Percentiles rank a stretch among this genome's conserved stretches.
Conservation (phyloP, 2,797 vertebrate species). For the Tarsius wallacei region DNA sequence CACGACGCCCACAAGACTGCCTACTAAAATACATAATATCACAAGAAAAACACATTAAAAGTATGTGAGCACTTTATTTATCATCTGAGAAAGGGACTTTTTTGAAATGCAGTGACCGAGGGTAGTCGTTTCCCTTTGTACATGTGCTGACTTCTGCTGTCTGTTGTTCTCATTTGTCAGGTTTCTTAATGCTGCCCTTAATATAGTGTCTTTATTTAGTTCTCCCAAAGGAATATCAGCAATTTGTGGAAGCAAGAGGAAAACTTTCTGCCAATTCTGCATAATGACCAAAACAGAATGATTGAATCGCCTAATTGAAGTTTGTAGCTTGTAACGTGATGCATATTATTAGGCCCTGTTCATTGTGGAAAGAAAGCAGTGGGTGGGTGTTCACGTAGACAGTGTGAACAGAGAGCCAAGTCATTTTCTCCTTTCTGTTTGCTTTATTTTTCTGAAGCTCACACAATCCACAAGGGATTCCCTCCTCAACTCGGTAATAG, state of each 20-base stretch:
- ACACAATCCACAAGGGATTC: constrained; percentile 41
- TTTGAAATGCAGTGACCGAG: constrained; percentile 70
- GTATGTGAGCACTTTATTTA: constrained; percentile 73
- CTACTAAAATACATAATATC: constrained; percentile 78
- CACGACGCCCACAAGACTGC: constrained; percentile 65
- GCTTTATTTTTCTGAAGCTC: constrained; percentile 64
- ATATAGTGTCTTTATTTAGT: constrained; percentile 62
- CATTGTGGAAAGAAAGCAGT: constrained; percentile 48
- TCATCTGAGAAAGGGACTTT: constrained; percentile 65
- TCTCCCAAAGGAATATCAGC: constrained; percentile 74
- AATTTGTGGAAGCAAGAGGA: constrained; percentile 77
- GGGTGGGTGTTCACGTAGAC: neutral
- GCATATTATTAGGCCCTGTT: constrained; percentile 46
- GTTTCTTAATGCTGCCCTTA: constrained; percentile 68
- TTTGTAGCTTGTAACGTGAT: constrained; percentile 49
- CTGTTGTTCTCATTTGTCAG: constrained; percentile 75
- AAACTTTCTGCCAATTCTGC: constrained; percentile 81
- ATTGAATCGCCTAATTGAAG: constrained; percentile 78
- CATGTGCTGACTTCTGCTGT: constrained; percentile 72
- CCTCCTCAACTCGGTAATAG: constrained; percentile 48
- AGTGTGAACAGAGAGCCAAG: constrained; percentile 33
- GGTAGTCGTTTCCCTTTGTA: constrained; percentile 67
- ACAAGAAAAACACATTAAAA: constrained; percentile 81
- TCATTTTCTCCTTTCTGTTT: constrained; percentile 57
- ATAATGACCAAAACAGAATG: constrained; percentile 78